phyloP scores from a whole-genome alignment of 2,888 invertebrate genomes.

The Eulithis testata region DNA sequence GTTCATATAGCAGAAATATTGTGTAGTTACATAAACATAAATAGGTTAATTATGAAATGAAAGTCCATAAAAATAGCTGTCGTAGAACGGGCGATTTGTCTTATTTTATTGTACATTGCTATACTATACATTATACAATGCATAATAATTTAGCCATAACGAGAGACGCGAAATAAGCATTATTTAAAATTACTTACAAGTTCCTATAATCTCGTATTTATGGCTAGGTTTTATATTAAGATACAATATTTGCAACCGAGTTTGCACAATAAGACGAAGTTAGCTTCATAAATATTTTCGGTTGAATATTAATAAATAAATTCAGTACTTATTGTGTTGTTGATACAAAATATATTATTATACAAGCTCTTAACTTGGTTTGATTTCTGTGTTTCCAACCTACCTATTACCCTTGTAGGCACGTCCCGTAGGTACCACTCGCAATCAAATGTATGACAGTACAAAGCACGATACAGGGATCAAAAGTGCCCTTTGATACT shows the following conservation, averaged over 20 bases:
- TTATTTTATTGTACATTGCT: slow-evolving; percentile 8
- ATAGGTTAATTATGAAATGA: neutral
- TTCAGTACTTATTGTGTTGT: slow-evolving; percentile 29
- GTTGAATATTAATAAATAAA: slow-evolving; percentile 26
- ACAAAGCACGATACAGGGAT: too few relatives aligned
- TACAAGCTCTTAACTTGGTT: slow-evolving; percentile 39
- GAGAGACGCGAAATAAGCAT: slow-evolving; percentile 1
- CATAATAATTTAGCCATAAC: slow-evolving; percentile 6
- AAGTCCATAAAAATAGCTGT: neutral
- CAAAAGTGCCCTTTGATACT: too few relatives aligned
- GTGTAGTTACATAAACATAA: slow-evolving; percentile 1
- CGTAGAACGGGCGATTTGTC: neutral
- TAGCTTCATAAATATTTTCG: slow-evolving; percentile 19
- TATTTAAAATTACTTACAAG: slow-evolving; percentile 19
- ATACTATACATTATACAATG: slow-evolving; percentile 14
- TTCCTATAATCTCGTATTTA: slow-evolving; percentile 26
- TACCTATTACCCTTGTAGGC: too few relatives aligned
- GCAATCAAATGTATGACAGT: too few relatives aligned
- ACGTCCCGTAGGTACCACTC: too few relatives aligned
- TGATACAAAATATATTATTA: slow-evolving; percentile 42
- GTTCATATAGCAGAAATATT: slow-evolving; percentile 20
- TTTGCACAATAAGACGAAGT: slow-evolving; percentile 3
- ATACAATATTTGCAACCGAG: slow-evolving; percentile 10
- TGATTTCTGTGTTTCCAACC: slow-evolving; percentile 19
- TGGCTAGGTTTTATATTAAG: slow-evolving; percentile 9